Conservation (phyloP, 2,113 vertebrate genomes). For the Rutilus rutilus region DNA sequence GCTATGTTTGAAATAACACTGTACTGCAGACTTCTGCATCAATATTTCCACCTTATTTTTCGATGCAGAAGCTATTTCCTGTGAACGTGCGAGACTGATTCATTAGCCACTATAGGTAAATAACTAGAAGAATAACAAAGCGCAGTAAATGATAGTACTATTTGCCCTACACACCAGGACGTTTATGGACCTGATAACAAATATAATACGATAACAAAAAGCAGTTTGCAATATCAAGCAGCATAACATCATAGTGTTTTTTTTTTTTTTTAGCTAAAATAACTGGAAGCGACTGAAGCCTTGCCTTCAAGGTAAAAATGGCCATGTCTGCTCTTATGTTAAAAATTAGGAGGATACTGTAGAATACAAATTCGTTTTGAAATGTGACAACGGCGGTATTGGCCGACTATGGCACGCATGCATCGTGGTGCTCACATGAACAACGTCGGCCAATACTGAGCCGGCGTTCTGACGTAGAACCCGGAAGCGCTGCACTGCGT, state of each 20-base stretch:
- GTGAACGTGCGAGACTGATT: background rate
- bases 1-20: background rate
- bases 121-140: background rate
- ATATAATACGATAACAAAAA: background rate
- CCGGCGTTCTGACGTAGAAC: too few relatives aligned
- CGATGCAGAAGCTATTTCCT: background rate
- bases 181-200: background rate
- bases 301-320: background rate
- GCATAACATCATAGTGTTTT: background rate
- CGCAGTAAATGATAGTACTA: background rate
- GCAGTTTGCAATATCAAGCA: background rate
- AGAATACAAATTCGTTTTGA: background rate
- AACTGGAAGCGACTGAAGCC: background rate
- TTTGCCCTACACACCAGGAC: background rate
- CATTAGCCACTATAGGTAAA: background rate
- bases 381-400: background rate
- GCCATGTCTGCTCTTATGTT: background rate
- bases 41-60: background rate
- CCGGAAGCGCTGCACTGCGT: too few relatives aligned
- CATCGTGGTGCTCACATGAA: too few relatives aligned
- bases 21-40: background rate
- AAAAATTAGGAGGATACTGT: background rate
- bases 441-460: too few relatives aligned
- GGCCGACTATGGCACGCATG: too few relatives aligned
- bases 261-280: background rate